Percentiles rank a stretch among this genome's conserved stretches.
phyloP scores from a whole-genome alignment of 2,888 invertebrate genomes.

The Heliconius ismenius region DNA sequence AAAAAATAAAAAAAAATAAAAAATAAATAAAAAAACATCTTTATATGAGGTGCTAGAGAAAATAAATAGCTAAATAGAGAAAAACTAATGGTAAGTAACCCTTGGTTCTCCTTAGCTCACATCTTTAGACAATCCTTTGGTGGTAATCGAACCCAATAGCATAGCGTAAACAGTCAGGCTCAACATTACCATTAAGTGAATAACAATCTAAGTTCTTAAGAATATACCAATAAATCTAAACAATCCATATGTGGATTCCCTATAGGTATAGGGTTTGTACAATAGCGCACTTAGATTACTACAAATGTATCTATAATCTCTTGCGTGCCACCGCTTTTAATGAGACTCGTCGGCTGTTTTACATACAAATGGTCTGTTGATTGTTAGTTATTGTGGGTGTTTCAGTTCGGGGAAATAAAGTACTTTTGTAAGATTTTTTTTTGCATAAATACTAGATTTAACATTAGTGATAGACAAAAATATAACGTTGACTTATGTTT shows the following conservation, averaged over 20 bases:
- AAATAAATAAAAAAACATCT: too few relatives aligned
- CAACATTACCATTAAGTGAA: background rate
- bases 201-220: too few relatives aligned
- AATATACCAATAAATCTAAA: background rate
- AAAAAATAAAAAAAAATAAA: too few relatives aligned
- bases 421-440: background rate
- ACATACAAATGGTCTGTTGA: conserved; percentile 15
- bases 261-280: background rate
- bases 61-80: too few relatives aligned
- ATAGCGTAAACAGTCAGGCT: too few relatives aligned
- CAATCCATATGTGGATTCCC: background rate
- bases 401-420: background rate
- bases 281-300: conserved; percentile 3
- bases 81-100: too few relatives aligned
- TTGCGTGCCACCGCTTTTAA: conserved; percentile 12
- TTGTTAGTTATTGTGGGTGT: conserved; percentile 10
- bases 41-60: too few relatives aligned
- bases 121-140: background rate
- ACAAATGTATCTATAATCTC: conserved; percentile 10
- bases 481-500: background rate
- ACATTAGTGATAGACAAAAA: background rate
- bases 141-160: background rate
- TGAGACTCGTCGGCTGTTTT: conserved; percentile 6
- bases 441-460: background rate
- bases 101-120: too few relatives aligned